These are phyloP conservation scores for Andricus quercusramuli DNA, from an alignment of 2,888 invertebrate genomes.

Conservation along the genomic window DNA sequence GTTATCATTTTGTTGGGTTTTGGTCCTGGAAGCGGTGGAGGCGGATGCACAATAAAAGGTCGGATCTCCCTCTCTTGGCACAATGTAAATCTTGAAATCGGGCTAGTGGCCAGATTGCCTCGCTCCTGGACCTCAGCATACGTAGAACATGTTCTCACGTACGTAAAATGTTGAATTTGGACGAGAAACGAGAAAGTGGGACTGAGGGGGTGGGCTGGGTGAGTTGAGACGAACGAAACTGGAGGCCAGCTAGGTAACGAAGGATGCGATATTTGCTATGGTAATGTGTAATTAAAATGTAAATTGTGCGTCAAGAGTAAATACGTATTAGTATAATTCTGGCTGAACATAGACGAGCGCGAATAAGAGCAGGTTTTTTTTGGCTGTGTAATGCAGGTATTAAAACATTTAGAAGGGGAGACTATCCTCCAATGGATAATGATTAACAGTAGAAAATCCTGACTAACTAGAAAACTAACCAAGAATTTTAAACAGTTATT, in stretches of 20 bases:
- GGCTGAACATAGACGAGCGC: not conserved
- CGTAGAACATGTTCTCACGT: not conserved
- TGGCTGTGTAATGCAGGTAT: not conserved
- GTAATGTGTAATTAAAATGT: slow-evolving; percentile 73
- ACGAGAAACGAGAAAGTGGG: not conserved
- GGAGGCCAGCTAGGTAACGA: slow-evolving; percentile 59
- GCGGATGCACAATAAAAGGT: slow-evolving; percentile 3
- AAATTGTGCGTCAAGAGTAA: slow-evolving; percentile 58
- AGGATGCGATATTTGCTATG: slow-evolving; percentile 68
- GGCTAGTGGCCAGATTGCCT: not conserved
- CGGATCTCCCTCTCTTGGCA: not conserved
- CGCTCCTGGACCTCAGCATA: not conserved
- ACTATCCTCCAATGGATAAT: too few relatives aligned
- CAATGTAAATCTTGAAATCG: slow-evolving; percentile 10
- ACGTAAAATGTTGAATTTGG: not conserved
- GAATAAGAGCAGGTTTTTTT: not conserved
- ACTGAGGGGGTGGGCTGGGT: not conserved
- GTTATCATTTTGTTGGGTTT: not conserved
- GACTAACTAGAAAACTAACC: too few relatives aligned
- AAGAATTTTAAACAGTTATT: too few relatives aligned
- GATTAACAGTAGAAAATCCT: too few relatives aligned
- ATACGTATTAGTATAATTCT: not conserved
- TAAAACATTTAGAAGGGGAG: too few relatives aligned
- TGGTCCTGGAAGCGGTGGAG: not conserved
- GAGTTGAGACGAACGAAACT: slow-evolving; percentile 4